Evolutionary conservation across 2,797 vertebrate genomes (phyloP).

Genomic region (Xyrichtys novacula): DNA sequence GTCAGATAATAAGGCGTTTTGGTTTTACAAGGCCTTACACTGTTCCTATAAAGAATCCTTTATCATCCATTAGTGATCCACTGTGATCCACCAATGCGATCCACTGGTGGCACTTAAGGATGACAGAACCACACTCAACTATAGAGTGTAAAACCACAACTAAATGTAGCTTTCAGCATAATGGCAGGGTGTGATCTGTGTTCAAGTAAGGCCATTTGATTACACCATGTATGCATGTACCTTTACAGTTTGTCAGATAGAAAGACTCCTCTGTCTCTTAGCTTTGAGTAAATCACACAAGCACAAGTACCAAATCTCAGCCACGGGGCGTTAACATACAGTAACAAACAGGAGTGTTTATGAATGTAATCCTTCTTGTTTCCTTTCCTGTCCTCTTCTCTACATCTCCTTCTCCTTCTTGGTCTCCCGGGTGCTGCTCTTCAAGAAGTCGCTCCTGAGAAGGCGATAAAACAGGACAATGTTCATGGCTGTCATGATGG

Average conservation of each 20-base stretch:
- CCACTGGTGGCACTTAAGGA: constrained; percentile 20
- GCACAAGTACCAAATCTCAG: constrained; percentile 22
- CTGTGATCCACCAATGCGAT: too few relatives aligned
- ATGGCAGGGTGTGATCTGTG: constrained; percentile 8
- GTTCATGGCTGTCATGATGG: constrained; percentile 91
- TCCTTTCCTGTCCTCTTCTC: constrained; percentile 17
- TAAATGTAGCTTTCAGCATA: constrained; percentile 23
- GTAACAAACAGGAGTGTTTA: constrained; percentile 16
- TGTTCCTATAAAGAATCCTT: constrained; percentile 13
- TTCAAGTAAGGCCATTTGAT: constrained; percentile 10
- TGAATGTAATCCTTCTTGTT: constrained; percentile 15
- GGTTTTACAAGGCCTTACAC: constrained; percentile 33
- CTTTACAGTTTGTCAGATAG: constrained; percentile 20
- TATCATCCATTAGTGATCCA: constrained; percentile 16
- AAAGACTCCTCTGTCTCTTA: constrained; percentile 10
- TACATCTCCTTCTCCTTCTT: constrained; percentile 82
- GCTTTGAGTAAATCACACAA: constrained; percentile 14
- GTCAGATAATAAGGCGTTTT: constrained; percentile 45
- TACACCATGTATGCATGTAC: constrained; percentile 12
- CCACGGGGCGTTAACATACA: constrained; percentile 32
- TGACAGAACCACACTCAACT: background rate
- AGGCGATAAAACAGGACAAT: constrained; percentile 89
- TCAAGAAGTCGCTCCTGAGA: constrained; percentile 89
- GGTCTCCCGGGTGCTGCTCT: constrained; percentile 70
- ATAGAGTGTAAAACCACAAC: constrained; percentile 18